These are phyloP conservation scores for Lasioglossum oenotherae DNA, from an alignment of 2,888 invertebrate genomes.

Conservation along the genomic window DNA sequence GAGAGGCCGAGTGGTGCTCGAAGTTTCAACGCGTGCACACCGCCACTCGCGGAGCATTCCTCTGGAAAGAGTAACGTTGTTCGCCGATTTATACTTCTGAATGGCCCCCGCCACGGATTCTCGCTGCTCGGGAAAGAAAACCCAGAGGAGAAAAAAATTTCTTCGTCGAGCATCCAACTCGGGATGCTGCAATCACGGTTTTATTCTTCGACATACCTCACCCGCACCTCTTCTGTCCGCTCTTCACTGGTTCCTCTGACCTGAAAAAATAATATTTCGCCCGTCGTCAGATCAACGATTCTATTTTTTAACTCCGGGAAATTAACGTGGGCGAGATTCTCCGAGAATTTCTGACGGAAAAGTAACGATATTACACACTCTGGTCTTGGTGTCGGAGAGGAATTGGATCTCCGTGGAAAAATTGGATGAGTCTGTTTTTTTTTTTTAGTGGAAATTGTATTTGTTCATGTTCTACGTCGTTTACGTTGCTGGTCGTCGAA, in stretches of 20 bases:
- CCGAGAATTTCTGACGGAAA: not conserved
- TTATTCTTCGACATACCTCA: not conserved
- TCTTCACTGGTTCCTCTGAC: not conserved
- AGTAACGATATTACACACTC: not conserved
- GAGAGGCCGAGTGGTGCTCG: constrained; percentile 40
- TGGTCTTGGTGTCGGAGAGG: not conserved
- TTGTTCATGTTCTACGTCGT: not conserved
- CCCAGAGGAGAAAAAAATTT: not conserved
- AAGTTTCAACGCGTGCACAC: constrained; percentile 47
- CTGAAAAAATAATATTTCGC: not conserved
- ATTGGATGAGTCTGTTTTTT: not conserved
- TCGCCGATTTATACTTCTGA: constrained; percentile 38
- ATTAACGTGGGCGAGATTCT: not conserved
- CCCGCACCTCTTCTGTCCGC: not conserved
- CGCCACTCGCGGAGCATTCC: constrained; percentile 42
- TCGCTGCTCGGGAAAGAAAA: not conserved
- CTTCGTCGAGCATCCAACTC: not conserved
- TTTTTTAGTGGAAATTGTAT: not conserved
- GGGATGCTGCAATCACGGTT: not conserved
- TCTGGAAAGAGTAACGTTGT: constrained; percentile 19
- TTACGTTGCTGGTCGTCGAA: not conserved
- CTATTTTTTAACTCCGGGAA: not conserved
- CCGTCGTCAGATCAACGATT: not conserved
- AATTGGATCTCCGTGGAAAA: not conserved
- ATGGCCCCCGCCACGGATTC: constrained; percentile 4